phyloP scores from a whole-genome alignment of 2,113 vertebrate species.

The Pontoporia blainvillei region DNA sequence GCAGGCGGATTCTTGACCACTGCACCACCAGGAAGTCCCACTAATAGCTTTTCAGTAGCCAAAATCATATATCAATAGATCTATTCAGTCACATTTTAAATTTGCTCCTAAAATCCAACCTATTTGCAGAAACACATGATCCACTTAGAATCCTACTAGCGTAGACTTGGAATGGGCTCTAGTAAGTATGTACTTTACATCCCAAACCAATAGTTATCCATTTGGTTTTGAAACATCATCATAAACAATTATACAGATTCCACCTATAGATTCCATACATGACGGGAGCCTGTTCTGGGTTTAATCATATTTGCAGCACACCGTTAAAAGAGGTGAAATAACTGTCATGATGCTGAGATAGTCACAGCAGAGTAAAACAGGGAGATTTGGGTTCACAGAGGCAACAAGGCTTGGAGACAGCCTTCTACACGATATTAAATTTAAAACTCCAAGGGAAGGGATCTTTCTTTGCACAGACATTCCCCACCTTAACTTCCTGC shows the following conservation, averaged over 20 bases:
- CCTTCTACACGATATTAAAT: background rate
- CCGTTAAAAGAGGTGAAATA: background rate
- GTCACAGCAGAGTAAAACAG: background rate
- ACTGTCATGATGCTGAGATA: accelerated
- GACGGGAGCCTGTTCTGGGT: background rate
- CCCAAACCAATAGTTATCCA: background rate
- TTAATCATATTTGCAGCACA: background rate
- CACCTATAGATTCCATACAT: background rate
- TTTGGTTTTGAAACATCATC: background rate
- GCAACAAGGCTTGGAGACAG: background rate
- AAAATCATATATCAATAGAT: background rate
- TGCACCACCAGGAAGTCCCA: no score
- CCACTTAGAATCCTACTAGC: background rate
- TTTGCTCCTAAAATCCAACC: background rate
- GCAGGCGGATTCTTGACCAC: no score
- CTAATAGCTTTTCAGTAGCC: background rate
- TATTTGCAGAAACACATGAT: background rate
- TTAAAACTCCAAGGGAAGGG: background rate
- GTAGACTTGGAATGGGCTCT: background rate
- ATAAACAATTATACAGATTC: background rate
- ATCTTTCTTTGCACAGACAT: background rate
- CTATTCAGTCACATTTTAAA: background rate
- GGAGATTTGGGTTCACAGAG: background rate
- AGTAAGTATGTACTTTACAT: background rate
- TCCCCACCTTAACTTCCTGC: background rate